These are phyloP conservation scores for Todiramphus saurophagus DNA, from an alignment of 2,113 vertebrate species.

Conservation along the genomic window DNA sequence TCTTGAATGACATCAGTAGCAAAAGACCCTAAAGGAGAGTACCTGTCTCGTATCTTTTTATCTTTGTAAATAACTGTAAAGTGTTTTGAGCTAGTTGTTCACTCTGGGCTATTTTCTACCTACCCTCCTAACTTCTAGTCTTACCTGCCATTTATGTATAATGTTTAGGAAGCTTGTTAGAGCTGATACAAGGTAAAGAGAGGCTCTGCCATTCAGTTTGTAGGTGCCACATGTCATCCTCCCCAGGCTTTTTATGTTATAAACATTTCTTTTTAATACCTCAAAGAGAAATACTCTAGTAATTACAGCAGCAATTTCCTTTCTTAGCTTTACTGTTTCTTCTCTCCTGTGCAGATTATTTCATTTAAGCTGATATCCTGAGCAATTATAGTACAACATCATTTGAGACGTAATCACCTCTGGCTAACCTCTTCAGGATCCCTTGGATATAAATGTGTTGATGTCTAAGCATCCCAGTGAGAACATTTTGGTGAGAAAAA, in stretches of 20 bases:
- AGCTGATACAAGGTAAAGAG: not conserved
- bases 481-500: constrained; percentile 12
- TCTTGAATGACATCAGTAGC: not conserved
- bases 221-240: constrained; percentile 3
- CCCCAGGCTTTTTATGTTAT: constrained; percentile 14
- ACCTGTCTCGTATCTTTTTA: not conserved
- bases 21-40: not conserved
- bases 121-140: not conserved
- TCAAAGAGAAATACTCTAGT: constrained; percentile 55
- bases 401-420: constrained; percentile 61
- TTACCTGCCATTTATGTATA: not conserved
- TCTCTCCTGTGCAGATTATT: constrained; percentile 62
- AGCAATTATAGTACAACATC: constrained; percentile 55
- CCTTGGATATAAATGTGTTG: constrained; percentile 43
- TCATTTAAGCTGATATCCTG: constrained; percentile 64
- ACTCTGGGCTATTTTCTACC: not conserved
- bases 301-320: constrained; percentile 65
- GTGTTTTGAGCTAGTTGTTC: not conserved
- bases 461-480: constrained; percentile 47
- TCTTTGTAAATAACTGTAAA: not conserved
- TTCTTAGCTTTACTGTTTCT: constrained; percentile 60
- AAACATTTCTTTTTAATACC: constrained; percentile 55
- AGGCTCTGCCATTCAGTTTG: not conserved
- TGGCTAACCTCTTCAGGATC: constrained; percentile 56
- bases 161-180: not conserved